Conservation (phyloP, 1,140 invertebrate species). For the Bilobella aurantiaca region DNA sequence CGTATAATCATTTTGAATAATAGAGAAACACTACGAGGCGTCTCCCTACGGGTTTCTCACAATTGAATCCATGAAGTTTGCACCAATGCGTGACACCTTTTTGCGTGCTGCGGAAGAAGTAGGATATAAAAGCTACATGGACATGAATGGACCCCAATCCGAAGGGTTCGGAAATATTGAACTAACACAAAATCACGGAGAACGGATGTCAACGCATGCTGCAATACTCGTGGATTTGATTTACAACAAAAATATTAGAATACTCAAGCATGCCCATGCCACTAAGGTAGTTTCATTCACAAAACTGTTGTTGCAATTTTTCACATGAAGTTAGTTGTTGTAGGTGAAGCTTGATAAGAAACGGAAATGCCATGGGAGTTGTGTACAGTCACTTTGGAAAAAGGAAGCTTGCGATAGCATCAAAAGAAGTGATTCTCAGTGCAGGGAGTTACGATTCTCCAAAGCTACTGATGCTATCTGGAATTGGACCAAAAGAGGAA, state of each 20-base stretch:
- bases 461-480: conserved; percentile 17
- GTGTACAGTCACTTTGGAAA: conserved; percentile 6
- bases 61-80: conserved; percentile 15
- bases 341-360: conserved; percentile 11
- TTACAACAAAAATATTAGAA: conserved; percentile 11
- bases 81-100: conserved; percentile 39
- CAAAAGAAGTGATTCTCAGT: conserved; percentile 12
- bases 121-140: conserved; percentile 45
- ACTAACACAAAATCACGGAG: conserved; percentile 19
- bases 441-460: conserved; percentile 3
- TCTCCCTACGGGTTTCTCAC: conserved; percentile 21
- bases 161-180: conserved; percentile 18
- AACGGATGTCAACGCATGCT: conserved; percentile 13
- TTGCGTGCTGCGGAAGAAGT: conserved; percentile 44
- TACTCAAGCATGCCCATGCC: conserved; percentile 20
- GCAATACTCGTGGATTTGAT: conserved; percentile 16
- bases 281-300: conserved; percentile 2
- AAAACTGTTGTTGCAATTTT: neutral
- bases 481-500: conserved; percentile 13
- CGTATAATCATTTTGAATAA: neutral
- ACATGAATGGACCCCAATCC: conserved; percentile 43
- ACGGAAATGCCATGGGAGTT: neutral
- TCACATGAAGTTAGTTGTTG: neutral
- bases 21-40: conserved; percentile 24
- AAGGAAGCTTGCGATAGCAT: conserved; percentile 5